Evolutionary conservation across 2,113 vertebrate genomes (phyloP), one percentile per base, ranked within the genome.

Genomic region (Malurus melanocephalus): DNA sequence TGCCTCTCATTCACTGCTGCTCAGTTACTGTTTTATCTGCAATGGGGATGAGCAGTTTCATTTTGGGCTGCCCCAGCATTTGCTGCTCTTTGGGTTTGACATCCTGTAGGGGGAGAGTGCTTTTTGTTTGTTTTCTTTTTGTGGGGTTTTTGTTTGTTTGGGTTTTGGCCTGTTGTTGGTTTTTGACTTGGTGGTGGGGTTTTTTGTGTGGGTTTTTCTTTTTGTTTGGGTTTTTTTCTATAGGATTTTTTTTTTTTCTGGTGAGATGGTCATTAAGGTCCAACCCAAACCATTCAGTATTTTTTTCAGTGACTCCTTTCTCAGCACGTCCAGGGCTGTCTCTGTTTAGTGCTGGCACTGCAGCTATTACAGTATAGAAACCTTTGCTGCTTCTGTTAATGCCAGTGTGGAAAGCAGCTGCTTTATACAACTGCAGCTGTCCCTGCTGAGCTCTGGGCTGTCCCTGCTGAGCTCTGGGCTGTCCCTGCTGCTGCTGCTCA

Each of bases 341-440:
- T 33, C 11, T 0, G 2, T 12, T 71, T 9, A 62, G 24, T 9
- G 32, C n/a, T 71, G 17, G 9, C 10, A 10, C 17, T 11, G 65
- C 7, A 32, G 57, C 4, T 28, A 0, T 22, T 24, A 4, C 0
- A 27, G 45, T 53, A 2, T 2, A 15, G 35, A 48, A 51, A 32
- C 45, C 16, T 9, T 3, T 32, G 73, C 56, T 82, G 16, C 38
- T 38, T 5, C 57, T 38, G 56, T 23, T 10, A 1, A 0, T 10
- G 8, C 27, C 32, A 7, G 5, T 28, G 24, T 40, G 88, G 43
- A 16, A 35, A 60, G 57, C 30, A 30, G 27, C 24, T 49, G 42
- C 0, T 49, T 42, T 56, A 9, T 19, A 4, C 56, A 26, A 2
- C 13, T 69, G 7, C 45, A 45, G 5, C 62, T 55, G 40, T 27